Percentiles rank a stretch among this genome's conserved stretches.
These are phyloP conservation scores for Campaea margaritaria DNA, from an alignment of 2,888 invertebrate genomes.

Conservation along the genomic window DNA sequence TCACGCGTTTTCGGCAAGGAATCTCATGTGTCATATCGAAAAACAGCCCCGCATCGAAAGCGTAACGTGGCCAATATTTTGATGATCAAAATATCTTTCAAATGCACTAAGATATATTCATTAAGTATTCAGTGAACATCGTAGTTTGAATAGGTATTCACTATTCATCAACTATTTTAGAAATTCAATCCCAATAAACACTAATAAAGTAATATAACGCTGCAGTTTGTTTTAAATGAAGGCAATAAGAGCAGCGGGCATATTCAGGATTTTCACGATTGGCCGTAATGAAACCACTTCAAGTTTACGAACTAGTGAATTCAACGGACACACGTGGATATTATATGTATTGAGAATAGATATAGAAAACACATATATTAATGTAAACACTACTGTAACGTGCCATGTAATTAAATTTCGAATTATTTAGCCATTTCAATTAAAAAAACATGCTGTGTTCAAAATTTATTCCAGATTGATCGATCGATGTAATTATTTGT, in stretches of 20 bases:
- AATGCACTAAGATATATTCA: slow-evolving; percentile 8
- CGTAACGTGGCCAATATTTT: no score
- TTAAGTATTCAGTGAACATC: slow-evolving; percentile 11
- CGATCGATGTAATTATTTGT: no score
- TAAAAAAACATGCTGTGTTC: no score
- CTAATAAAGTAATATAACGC: slow-evolving; percentile 49
- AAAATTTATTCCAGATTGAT: no score
- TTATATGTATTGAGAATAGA: no score
- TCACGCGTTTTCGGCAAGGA: no score
- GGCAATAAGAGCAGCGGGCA: slow-evolving; percentile 60
- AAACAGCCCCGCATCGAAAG: no score
- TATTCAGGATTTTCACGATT: slow-evolving; percentile 31
- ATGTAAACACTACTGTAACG: no score
- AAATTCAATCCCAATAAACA: slow-evolving; percentile 26
- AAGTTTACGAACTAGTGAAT: slow-evolving; percentile 12
- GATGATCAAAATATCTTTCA: not conserved
- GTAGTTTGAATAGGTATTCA: slow-evolving; percentile 10
- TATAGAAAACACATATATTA: no score
- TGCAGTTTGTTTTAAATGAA: slow-evolving; percentile 70
- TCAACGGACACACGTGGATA: slow-evolving; percentile 1
- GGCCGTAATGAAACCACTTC: slow-evolving; percentile 2
- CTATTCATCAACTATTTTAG: slow-evolving; percentile 18
- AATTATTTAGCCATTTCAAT: no score
- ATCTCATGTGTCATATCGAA: no score
- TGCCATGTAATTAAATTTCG: no score